Percentiles rank a stretch among this genome's conserved stretches.
These are phyloP conservation scores for Myanophis thanlyinensis DNA, from an alignment of 2,113 vertebrate species.

Conservation along the genomic window DNA sequence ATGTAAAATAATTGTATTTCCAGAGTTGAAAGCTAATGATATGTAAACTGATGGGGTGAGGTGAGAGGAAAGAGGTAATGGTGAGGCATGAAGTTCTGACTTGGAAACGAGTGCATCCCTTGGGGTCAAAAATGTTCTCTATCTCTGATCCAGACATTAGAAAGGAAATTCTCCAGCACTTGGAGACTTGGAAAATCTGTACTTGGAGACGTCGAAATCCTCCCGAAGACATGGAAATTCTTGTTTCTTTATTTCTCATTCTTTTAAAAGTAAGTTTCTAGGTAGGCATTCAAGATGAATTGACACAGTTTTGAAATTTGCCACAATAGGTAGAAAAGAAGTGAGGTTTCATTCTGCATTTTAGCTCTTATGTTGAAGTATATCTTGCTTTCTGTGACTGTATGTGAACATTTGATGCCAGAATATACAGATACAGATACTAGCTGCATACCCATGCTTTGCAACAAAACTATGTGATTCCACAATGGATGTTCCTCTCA, in stretches of 20 bases:
- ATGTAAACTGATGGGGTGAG: not conserved
- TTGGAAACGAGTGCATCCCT: not conserved
- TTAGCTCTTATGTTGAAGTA: not conserved
- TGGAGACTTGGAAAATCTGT: not conserved
- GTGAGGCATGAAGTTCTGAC: not conserved
- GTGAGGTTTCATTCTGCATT: not conserved
- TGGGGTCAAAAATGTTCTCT: not conserved
- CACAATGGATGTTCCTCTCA: too few species aligned
- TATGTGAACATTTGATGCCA: not conserved
- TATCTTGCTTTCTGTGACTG: not conserved
- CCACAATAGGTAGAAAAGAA: not conserved
- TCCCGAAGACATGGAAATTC: not conserved
- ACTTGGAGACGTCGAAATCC: too few species aligned
- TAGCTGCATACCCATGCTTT: too few species aligned
- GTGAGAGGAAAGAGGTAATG: not conserved
- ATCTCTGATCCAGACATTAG: not conserved
- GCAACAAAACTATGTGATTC: too few species aligned
- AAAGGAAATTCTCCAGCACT: not conserved
- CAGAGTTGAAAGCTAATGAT: not conserved
- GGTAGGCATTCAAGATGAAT: not conserved
- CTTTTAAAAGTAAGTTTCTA: not conserved
- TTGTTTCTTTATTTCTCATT: not conserved
- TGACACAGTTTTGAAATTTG: not conserved
- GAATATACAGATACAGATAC: too few species aligned
- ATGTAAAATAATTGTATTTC: not conserved